Percentiles rank a stretch among this genome's conserved stretches.
These are phyloP conservation scores for Diadegma fenestrale DNA, from an alignment of 2,888 invertebrate species.

Conservation along the genomic window DNA sequence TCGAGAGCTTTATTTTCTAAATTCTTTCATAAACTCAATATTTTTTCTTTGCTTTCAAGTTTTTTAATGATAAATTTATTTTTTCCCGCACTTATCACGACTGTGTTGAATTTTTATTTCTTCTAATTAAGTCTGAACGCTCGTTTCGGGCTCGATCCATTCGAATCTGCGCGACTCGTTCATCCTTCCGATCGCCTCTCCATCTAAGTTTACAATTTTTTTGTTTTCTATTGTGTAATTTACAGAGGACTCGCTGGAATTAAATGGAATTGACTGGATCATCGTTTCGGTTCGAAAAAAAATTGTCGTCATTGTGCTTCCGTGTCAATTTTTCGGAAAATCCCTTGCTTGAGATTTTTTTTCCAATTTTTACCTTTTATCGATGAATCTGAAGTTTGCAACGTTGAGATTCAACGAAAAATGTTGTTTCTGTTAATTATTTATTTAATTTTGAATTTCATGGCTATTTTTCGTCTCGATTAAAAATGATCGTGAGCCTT, in stretches of 20 bases:
- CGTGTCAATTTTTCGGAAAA: background rate
- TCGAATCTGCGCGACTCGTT: slow-evolving; percentile 57
- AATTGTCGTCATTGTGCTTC: background rate
- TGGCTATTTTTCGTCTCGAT: no score
- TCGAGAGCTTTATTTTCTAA: slow-evolving; percentile 33
- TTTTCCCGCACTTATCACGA: slow-evolving; percentile 7
- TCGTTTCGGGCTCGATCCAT: slow-evolving; percentile 47
- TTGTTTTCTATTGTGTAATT: slow-evolving; percentile 19
- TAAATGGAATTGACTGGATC: background rate
- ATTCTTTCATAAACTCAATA: background rate
- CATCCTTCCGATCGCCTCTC: slow-evolving; percentile 43
- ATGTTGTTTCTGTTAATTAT: no score
- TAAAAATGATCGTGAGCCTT: no score
- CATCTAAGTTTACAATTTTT: background rate
- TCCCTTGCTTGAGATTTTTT: background rate
- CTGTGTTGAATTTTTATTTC: slow-evolving; percentile 16
- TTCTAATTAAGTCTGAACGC: slow-evolving; percentile 47
- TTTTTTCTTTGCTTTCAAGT: background rate
- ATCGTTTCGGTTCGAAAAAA: background rate
- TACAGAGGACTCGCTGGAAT: background rate
- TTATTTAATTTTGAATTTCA: no score
- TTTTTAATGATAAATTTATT: slow-evolving; percentile 24
- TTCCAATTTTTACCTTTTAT: no score
- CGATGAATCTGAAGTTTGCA: no score
- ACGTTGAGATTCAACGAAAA: no score